Percentiles rank a stretch among this genome's conserved stretches.
Conservation (phyloP, 1,140 invertebrate genomes). For the Myzus persicae region DNA sequence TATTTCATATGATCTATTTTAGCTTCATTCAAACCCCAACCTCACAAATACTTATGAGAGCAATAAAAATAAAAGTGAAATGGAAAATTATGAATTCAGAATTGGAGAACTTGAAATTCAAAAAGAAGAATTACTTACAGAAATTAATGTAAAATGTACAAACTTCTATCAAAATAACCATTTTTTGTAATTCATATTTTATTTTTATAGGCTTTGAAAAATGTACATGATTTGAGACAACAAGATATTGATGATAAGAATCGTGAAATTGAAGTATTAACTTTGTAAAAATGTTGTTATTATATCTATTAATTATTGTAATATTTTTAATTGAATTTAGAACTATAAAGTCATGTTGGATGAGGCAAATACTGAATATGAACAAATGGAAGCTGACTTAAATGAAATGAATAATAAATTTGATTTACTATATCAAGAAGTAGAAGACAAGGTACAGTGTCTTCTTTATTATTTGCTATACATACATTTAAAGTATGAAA, state of each 20-base stretch:
- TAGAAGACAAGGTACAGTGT: slow-evolving; percentile 16
- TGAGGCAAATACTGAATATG: slow-evolving; percentile 44
- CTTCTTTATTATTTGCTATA: background rate
- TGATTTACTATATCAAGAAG: background rate
- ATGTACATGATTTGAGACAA: background rate
- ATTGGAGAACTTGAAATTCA: slow-evolving; percentile 53
- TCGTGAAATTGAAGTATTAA: slow-evolving; percentile 44
- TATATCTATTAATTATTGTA: background rate
- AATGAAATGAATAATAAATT: slow-evolving; percentile 31
- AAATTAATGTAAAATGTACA: slow-evolving; percentile 41
- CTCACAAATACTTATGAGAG: slow-evolving; percentile 38
- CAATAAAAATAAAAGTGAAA: slow-evolving; percentile 57
- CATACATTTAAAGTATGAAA: too few relatives aligned
- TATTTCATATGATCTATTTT: background rate
- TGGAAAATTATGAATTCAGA: slow-evolving; percentile 53
- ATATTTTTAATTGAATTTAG: slow-evolving; percentile 35
- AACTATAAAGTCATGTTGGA: slow-evolving; percentile 22
- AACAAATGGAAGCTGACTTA: slow-evolving; percentile 19
- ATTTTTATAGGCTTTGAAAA: slow-evolving; percentile 14
- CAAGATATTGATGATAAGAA: slow-evolving; percentile 23
- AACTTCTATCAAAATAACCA: background rate
- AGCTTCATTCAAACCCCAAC: background rate
- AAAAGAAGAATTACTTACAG: slow-evolving; percentile 50
- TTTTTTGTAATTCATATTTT: background rate
- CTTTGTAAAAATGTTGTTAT: background rate